phyloP scores from a whole-genome alignment of 2,113 vertebrate genomes.

The Ameiurus melas region DNA sequence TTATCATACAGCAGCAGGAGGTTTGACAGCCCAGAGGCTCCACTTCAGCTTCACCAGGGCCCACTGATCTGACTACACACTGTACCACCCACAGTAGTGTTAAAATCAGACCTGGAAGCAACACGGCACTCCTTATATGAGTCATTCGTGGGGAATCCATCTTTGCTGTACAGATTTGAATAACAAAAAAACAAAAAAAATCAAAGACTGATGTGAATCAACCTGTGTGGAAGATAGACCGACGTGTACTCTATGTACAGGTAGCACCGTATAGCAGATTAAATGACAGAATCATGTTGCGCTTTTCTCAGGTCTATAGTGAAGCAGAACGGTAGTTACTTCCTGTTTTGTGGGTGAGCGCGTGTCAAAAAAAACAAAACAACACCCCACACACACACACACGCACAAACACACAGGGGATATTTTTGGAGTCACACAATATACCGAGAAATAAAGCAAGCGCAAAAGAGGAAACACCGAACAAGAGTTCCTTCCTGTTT shows the following conservation, averaged over 20 bases:
- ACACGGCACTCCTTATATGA: neutral
- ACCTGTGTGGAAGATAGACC: neutral
- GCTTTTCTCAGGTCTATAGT: conserved; percentile 8
- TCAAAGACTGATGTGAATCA: conserved; percentile 7
- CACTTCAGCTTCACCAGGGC: neutral
- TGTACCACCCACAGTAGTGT: neutral
- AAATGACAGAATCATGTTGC: conserved; percentile 7
- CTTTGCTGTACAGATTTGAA: neutral
- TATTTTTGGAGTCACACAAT: conserved; percentile 54
- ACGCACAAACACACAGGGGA: conserved; percentile 17
- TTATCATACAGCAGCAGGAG: conserved; percentile 12
- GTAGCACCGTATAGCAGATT: neutral
- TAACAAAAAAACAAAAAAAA: neutral
- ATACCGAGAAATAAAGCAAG: conserved; percentile 44
- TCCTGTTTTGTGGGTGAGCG: conserved; percentile 50
- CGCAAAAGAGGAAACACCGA: conserved; percentile 55
- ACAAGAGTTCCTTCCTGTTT: conserved; percentile 59
- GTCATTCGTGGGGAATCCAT: conserved; percentile 32
- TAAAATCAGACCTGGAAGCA: conserved; percentile 6
- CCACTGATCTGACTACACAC: conserved; percentile 12
- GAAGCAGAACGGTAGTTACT: conserved; percentile 22
- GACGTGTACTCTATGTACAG: neutral
- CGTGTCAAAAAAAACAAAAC: conserved; percentile 11
- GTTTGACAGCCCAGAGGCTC: neutral
- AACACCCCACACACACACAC: neutral